These are phyloP conservation scores for Paedocypris sp. DNA, from an alignment of 2,113 vertebrate genomes.

Conservation along the genomic window DNA sequence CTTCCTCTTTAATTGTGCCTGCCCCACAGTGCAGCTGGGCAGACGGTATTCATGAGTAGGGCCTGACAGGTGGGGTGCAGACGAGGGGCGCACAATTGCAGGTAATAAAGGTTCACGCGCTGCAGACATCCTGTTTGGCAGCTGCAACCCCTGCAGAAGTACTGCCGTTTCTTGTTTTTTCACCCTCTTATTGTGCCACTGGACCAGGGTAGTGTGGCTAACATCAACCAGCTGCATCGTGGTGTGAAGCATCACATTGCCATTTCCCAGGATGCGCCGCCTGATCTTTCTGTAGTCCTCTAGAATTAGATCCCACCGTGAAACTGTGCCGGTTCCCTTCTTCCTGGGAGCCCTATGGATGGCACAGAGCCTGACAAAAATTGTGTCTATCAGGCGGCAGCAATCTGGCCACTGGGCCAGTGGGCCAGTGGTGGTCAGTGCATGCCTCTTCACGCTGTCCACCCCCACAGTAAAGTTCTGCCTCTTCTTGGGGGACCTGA, in stretches of 20 bases:
- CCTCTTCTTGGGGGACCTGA: constrained; percentile 15
- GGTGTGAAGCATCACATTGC: constrained; percentile 2
- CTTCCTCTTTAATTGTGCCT: background rate
- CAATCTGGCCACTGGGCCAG: constrained; percentile 9
- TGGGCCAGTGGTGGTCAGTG: background rate
- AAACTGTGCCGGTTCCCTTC: background rate
- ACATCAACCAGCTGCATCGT: constrained; percentile 24
- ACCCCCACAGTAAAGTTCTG: constrained; percentile 2
- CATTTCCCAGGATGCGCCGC: background rate
- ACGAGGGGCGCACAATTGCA: background rate
- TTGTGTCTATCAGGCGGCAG: constrained; percentile 18
- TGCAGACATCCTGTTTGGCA: background rate
- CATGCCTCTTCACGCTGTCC: constrained; percentile 1
- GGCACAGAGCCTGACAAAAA: constrained; percentile 2
- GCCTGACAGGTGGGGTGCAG: background rate
- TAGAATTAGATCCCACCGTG: constrained; percentile 9
- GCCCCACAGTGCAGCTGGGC: background rate
- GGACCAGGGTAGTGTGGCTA: background rate
- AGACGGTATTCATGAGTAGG: background rate
- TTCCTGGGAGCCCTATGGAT: background rate
- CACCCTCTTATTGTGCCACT: constrained; percentile 19
- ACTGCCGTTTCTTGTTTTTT: constrained; percentile 7
- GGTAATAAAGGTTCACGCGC: background rate
- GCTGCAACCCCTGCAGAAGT: background rate
- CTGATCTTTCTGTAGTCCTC: constrained; percentile 1